Evolutionary conservation across 2,113 vertebrate species (phyloP).

Genomic region (Monarcha castaneiventris): DNA sequence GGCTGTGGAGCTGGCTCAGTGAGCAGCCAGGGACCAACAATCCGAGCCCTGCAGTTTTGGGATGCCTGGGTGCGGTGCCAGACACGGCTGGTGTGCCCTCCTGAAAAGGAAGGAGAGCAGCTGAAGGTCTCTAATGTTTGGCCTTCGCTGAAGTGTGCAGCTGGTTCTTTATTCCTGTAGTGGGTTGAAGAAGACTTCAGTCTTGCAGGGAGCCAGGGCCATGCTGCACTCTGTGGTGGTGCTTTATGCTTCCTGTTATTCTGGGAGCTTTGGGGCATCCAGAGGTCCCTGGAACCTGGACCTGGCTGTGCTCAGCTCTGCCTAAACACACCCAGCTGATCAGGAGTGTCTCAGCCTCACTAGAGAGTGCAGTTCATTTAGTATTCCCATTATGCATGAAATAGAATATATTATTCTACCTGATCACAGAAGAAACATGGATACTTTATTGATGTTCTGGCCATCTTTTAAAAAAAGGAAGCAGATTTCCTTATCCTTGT

Average conservation of each 20-base stretch:
- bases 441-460: not conserved
- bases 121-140: accelerated
- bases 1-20: not conserved
- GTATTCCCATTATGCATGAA: not conserved
- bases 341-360: not conserved
- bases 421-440: not conserved
- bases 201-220: not conserved
- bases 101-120: not conserved
- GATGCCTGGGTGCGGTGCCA: not conserved
- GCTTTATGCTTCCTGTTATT: accelerated
- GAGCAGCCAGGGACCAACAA: not conserved
- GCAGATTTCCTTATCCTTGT: not conserved
- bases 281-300: accelerated
- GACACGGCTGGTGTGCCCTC: accelerated
- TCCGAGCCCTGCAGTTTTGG: not conserved
- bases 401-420: not conserved
- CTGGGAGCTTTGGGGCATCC: not conserved
- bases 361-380: not conserved
- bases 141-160: not conserved
- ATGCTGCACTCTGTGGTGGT: accelerated
- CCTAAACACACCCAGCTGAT: not conserved
- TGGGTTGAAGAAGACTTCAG: not conserved
- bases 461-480: not conserved
- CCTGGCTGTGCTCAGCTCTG: accelerated
- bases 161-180: not conserved